Percentiles rank a stretch among this genome's conserved stretches.
Conservation (phyloP, 2,888 invertebrate genomes). For the Himalopsyche kuldschensis region DNA sequence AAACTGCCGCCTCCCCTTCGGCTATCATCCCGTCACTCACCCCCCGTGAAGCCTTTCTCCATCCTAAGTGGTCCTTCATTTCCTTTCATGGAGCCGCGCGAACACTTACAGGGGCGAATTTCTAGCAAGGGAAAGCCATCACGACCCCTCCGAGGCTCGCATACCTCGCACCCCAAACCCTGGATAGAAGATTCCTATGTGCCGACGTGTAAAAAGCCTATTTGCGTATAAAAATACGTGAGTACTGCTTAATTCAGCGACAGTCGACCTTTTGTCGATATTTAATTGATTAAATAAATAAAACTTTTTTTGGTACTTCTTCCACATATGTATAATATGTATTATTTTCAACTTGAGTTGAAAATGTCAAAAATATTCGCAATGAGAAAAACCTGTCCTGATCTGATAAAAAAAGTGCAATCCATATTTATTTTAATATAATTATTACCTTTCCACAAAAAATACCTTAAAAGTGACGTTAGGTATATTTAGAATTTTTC, state of each 20-base stretch:
- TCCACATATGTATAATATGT: too few species aligned
- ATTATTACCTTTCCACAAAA: too few species aligned
- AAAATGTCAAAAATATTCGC: too few species aligned
- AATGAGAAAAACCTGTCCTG: too few species aligned
- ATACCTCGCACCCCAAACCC: neutral
- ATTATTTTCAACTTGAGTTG: too few species aligned
- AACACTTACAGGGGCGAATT: neutral
- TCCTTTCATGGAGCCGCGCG: constrained; percentile 8
- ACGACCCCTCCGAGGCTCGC: neutral
- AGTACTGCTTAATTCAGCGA: neutral
- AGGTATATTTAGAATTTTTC: too few species aligned
- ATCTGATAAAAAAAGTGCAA: too few species aligned
- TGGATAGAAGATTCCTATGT: neutral
- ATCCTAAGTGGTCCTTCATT: constrained; percentile 16
- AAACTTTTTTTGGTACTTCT: too few species aligned
- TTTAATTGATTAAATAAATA: too few species aligned
- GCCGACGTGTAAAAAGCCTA: constrained; percentile 2
- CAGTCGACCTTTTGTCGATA: neutral
- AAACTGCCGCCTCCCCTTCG: neutral
- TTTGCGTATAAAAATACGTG: neutral
- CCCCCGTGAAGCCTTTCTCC: neutral
- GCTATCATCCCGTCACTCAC: neutral
- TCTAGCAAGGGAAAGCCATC: neutral
- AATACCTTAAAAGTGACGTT: too few species aligned
- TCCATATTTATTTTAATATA: too few species aligned